A percentile compares a stretch with the other conserved stretches of the same genome.
Conservation (phyloP, 2,797 vertebrate species). For the Galago senegalensis region DNA sequence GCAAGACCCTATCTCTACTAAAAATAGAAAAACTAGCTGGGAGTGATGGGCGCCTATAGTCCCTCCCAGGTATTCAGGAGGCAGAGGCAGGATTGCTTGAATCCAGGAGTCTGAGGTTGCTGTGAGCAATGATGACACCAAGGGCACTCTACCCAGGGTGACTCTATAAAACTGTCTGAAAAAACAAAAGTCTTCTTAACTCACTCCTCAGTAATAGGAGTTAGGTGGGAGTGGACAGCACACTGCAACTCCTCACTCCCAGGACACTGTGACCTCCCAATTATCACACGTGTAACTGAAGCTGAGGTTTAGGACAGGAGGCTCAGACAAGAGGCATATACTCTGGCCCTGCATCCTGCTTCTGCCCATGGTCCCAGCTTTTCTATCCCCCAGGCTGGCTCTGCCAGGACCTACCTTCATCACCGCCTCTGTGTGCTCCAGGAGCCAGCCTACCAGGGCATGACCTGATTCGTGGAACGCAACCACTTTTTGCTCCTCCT, state of each 20-base stretch:
- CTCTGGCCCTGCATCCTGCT: background rate
- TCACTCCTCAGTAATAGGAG: background rate
- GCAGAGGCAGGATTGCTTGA: too few relatives aligned
- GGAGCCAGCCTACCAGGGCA: slow-evolving; percentile 96
- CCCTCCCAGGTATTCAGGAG: too few relatives aligned
- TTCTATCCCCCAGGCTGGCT: background rate
- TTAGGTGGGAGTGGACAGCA: too few relatives aligned
- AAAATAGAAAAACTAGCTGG: too few relatives aligned
- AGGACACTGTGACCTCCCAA: background rate
- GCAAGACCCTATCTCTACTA: too few relatives aligned
- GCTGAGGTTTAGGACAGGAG: background rate
- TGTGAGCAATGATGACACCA: too few relatives aligned
- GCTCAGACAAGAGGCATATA: background rate
- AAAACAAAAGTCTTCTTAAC: background rate
- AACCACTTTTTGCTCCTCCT: slow-evolving; percentile 96
- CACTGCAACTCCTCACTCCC: background rate
- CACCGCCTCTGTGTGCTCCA: slow-evolving; percentile 98
- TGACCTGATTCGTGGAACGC: slow-evolving; percentile 98
- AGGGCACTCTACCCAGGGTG: too few relatives aligned
- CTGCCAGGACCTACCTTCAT: slow-evolving; percentile 93
- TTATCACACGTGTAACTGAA: background rate
- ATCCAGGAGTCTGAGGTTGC: too few relatives aligned
- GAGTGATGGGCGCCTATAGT: too few relatives aligned
- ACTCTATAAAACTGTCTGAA: too few relatives aligned
- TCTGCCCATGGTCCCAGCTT: background rate